Evolutionary conservation across 2,888 invertebrate genomes (phyloP), one percentile per base, ranked within the genome.

Genomic region (Drosophila ustulata): DNA sequence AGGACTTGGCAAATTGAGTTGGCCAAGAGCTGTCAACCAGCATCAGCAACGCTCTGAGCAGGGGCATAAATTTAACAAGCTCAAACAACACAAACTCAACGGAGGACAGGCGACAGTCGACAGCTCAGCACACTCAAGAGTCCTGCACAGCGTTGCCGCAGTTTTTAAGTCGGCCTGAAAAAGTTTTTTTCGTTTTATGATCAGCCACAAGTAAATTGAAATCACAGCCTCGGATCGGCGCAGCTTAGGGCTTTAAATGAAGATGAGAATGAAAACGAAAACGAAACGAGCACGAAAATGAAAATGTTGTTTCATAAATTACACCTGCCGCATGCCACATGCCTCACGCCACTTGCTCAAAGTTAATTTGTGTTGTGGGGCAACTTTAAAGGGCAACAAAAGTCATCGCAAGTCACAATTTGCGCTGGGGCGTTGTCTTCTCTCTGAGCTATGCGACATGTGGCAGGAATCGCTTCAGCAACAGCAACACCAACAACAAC

Each of bases 141-240:
- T 11, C 4, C 11, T 11, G 34, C 4, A 0, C 34, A 9, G 9
- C 11, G 1, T 37, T 37, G 39, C 3, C 39, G 18, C 13, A 13
- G 30, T 30, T 53, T 32, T 34, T 34, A 45, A 34, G 41, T 8
- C 50, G 43, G 34, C 37, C n/a, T 46, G 34, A 64, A 69, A 61
- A 57, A 62, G 45, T 45, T 51, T 61, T 67, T 82, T 74, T 32
- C 30, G 41, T 52, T 71, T 85, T 72, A 80, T 55, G 86, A 73
- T 70, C 78, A 56, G 63, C 75, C 72, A 37, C 43, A 63, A 86
- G 68, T 83, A 83, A 86, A 83, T 86, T 83, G 86, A 83, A 83
- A 83, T 83, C 86, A 73, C 73, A 59, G 72, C 63, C 46, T 49
- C n/a, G n/a, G 4, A 11, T 28, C 8, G 39, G 55, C 59, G 45